Evolutionary conservation across 2,113 vertebrate species (phyloP), one percentile per base, ranked within the genome.

Genomic region (Hemiprocne comata): DNA sequence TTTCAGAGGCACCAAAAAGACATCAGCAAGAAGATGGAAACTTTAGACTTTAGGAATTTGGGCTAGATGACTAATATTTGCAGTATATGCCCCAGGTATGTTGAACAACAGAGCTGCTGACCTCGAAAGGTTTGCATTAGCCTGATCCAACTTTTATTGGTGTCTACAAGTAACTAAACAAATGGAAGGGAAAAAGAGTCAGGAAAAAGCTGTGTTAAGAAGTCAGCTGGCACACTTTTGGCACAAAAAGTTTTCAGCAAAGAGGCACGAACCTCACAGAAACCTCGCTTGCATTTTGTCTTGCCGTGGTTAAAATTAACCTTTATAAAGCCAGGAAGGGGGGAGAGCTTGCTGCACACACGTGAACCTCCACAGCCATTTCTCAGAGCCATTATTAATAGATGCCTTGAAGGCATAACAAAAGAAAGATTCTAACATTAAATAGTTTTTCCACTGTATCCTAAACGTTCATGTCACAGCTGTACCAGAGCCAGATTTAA

Each of bases 401-500:
- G 82, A 75, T 62, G 95, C 71, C 94, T 95, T 93, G 61, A 93
- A 96, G 80, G 92, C 88, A 8, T 13, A 78, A 91, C 92, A 91
- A 88, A 96, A 69, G 83, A 89, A 77, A 81, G 86, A 81, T 54
- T 96, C 90, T 67, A 71, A 46, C 50, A 46, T 96, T 91, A 73
- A 96, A 80, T 1, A 89, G 55, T 50, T 95, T 96, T 95, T 90
- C 92, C 85, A 71, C 92, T 40, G 34, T 67, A 85, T 58, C 81
- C 93, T 95, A 90, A 62, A 93, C 50, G 55, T 95, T 87, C 85
- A 64, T 87, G 94, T 90, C 85, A 48, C 60, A 88, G 88, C 38
- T 93, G 86, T 91, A 64, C 28, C 90, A 93, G 94, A 90, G 81
- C 69, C 91, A 82, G 85, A 97, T 79, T 96, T 95, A 96, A 96